Conservation (phyloP, 2,113 vertebrate species). For the Macroglossus sobrinus region DNA sequence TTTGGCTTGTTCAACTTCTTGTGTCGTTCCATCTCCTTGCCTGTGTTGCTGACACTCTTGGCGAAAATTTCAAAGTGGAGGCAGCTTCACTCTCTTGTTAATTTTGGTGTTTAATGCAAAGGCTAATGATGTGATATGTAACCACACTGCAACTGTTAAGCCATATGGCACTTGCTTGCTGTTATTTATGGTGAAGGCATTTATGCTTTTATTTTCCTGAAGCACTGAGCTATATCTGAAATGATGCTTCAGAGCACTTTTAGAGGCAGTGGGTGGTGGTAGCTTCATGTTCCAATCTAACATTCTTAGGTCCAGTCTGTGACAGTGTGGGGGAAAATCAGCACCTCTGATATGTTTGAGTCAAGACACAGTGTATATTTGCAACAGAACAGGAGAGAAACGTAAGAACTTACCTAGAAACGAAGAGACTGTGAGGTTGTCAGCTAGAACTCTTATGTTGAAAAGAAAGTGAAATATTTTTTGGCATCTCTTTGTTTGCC, state of each 20-base stretch:
- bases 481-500: neutral
- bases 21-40: neutral
- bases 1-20: neutral
- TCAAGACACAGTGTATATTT: neutral
- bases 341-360: neutral
- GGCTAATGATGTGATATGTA: conserved; percentile 40
- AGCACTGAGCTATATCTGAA: neutral
- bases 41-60: neutral
- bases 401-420: neutral
- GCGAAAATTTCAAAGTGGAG: neutral
- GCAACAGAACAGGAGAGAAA: neutral
- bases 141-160: conserved; percentile 17
- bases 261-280: neutral
- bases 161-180: conserved; percentile 46
- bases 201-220: neutral
- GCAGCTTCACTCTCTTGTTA: conserved; percentile 3
- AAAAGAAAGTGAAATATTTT: neutral
- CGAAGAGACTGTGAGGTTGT: neutral
- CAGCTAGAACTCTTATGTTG: neutral
- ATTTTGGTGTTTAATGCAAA: conserved; percentile 30
- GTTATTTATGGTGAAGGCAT: conserved; percentile 45
- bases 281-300: neutral
- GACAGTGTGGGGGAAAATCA: neutral
- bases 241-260: neutral
- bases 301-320: neutral